phyloP scores from a whole-genome alignment of 2,113 vertebrate species.

The Poeciliopsis retropinna region DNA sequence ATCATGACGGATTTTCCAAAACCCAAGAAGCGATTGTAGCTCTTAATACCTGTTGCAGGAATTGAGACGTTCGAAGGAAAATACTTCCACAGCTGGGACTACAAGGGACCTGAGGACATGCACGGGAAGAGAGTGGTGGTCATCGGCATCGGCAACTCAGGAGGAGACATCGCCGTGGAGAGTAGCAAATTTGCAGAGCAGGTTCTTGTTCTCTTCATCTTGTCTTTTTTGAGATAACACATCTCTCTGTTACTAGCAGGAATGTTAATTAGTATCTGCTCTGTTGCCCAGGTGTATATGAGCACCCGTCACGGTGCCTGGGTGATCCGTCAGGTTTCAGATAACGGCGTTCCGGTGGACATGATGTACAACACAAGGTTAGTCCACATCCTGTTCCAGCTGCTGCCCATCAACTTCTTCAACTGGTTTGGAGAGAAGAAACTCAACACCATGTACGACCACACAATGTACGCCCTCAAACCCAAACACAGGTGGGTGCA shows the following conservation, averaged over 20 bases:
- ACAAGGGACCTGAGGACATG: constrained; percentile 83
- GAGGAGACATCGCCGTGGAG: constrained; percentile 90
- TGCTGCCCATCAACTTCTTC: constrained; percentile 74
- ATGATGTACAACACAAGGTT: constrained; percentile 81
- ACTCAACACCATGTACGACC: constrained; percentile 83
- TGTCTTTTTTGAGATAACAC: neutral
- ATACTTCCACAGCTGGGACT: constrained; percentile 90
- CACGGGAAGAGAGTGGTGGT: constrained; percentile 85
- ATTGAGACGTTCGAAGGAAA: constrained; percentile 87
- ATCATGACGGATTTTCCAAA: too few species aligned
- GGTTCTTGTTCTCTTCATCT: constrained; percentile 63
- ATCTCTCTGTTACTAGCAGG: neutral
- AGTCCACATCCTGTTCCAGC: constrained; percentile 66
- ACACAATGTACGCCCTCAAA: constrained; percentile 84
- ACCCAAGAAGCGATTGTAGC: too few species aligned
- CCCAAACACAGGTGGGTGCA: constrained; percentile 78
- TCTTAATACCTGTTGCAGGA: constrained; percentile 70
- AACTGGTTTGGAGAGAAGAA: constrained; percentile 74
- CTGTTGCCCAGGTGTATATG: constrained; percentile 80
- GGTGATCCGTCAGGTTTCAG: constrained; percentile 76
- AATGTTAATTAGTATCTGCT: neutral
- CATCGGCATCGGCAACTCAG: constrained; percentile 91
- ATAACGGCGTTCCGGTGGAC: constrained; percentile 79
- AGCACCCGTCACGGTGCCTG: constrained; percentile 84
- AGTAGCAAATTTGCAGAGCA: constrained; percentile 85